Base-by-base conservation (phyloP, 2,113 vertebrate genomes). In the Gopherus evgoodei region DNA sequence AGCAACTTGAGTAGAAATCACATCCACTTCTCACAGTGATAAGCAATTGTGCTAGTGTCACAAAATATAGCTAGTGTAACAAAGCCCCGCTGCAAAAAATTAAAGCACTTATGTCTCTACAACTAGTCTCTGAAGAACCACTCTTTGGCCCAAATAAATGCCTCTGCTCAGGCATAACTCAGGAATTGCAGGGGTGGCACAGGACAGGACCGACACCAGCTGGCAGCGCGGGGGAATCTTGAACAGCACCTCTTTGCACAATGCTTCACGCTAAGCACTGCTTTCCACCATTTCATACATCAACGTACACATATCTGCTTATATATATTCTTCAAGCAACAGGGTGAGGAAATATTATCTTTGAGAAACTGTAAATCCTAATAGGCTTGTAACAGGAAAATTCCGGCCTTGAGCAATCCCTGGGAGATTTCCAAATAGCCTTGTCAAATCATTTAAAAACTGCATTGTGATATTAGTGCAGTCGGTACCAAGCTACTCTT, bases 401-500 rank as follows among this genome's bases (percentile, higher is more conserved):
- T 98, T 97, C 97, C 98, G 91, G 96, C 96, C 96, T 97, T 93
- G 96, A 97, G 96, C 97, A 94, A 96, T 94, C 95, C 97, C 96
- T 97, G 97, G 97, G 98, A 69, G 53, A 90, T 95, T 97, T 98
- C 96, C 97, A 93, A 97, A 93, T 93, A 97, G 97, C 94, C 98
- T 98, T 97, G 98, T 98, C 97, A 97, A 98, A 98, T 99, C 98
- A 98, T 97, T 97, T 97, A 97, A 98, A 97, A 98, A 98, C 97
- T 95, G 83, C 98, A 97, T 97, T 98, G 98, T 97, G 97, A 99
- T 98, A 98, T 98, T 98, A 98, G 97, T 98, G 98, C 98, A 98
- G 98, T 98, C 98, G 98, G 98, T 98, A 98, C 98, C 98, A 97
- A 98, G 98, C 98, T 98, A 97, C 96, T 98, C 97, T 97, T 98